Percentiles rank a stretch among this genome's conserved stretches.
These are phyloP conservation scores for Acanthaster planci DNA, from an alignment of 35 echinoderm and acorn worm genomes.

Conservation along the genomic window DNA sequence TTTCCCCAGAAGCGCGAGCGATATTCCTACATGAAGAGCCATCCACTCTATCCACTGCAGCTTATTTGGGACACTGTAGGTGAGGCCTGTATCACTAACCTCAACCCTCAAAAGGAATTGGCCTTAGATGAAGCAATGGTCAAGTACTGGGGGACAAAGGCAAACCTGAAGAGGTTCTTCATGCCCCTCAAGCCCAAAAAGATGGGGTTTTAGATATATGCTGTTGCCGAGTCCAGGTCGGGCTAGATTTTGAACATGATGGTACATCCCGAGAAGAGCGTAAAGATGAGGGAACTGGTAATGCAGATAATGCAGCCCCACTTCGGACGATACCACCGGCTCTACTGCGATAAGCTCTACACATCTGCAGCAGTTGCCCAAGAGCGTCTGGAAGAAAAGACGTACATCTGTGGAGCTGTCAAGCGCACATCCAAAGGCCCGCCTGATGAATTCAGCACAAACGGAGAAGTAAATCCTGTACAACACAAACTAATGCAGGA, in stretches of 20 bases:
- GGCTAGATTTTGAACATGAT: not conserved
- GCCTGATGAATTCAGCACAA: not conserved
- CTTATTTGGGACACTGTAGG: slow-evolving; percentile 1
- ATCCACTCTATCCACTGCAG: slow-evolving; percentile 27
- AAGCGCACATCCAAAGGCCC: not conserved
- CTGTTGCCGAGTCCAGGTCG: not conserved
- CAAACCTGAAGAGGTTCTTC: not conserved
- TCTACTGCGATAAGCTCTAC: not conserved
- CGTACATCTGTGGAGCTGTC: not conserved
- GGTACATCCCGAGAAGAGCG: not conserved
- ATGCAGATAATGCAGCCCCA: not conserved
- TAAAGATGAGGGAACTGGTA: not conserved
- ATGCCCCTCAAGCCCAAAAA: not conserved
- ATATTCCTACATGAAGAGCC: not conserved
- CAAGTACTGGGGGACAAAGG: not conserved
- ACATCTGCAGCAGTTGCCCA: not conserved
- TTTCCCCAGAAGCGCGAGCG: not conserved
- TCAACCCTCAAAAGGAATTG: not conserved
- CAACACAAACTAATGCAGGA: not conserved
- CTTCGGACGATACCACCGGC: not conserved
- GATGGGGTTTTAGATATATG: not conserved
- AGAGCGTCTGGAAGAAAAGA: not conserved
- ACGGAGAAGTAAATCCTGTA: not conserved
- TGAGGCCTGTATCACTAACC: not conserved
- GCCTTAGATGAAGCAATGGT: slow-evolving; percentile 4